Conservation (phyloP, 1,140 invertebrate species). For the Heliothis virescens region DNA sequence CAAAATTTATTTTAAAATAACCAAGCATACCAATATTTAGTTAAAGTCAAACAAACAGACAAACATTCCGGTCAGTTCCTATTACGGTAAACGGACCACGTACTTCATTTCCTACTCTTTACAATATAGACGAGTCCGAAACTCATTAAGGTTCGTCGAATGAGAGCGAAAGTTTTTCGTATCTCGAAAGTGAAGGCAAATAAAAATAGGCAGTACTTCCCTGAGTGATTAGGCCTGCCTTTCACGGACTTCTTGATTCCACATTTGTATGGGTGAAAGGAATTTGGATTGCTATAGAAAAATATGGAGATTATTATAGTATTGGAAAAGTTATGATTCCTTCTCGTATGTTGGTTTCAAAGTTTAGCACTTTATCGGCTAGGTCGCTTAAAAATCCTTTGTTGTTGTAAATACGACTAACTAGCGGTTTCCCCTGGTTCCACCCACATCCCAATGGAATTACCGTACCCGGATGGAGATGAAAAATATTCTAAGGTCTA, state of each 20-base stretch:
- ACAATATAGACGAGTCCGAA: slow-evolving; percentile 21
- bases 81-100: slow-evolving; percentile 7
- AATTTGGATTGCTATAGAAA: too few relatives aligned
- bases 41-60: neutral
- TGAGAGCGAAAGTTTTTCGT: slow-evolving; percentile 16
- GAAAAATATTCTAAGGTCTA: too few relatives aligned
- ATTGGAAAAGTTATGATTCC: too few relatives aligned
- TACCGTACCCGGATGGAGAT: too few relatives aligned
- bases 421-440: too few relatives aligned
- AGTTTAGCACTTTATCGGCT: too few relatives aligned
- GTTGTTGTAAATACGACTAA: too few relatives aligned
- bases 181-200: slow-evolving; percentile 18
- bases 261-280: too few relatives aligned
- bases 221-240: slow-evolving; percentile 14
- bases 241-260: neutral
- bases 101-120: slow-evolving; percentile 27
- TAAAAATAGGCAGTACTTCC: slow-evolving; percentile 19
- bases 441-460: too few relatives aligned
- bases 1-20: neutral
- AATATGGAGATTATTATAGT: too few relatives aligned
- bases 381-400: too few relatives aligned
- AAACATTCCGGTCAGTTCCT: neutral
- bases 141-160: slow-evolving; percentile 26
- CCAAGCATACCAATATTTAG: neutral
- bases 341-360: too few relatives aligned